Percentiles rank a stretch among this genome's conserved stretches.
Conservation (phyloP, 1,140 invertebrate genomes). For the Dysdera silvatica region DNA sequence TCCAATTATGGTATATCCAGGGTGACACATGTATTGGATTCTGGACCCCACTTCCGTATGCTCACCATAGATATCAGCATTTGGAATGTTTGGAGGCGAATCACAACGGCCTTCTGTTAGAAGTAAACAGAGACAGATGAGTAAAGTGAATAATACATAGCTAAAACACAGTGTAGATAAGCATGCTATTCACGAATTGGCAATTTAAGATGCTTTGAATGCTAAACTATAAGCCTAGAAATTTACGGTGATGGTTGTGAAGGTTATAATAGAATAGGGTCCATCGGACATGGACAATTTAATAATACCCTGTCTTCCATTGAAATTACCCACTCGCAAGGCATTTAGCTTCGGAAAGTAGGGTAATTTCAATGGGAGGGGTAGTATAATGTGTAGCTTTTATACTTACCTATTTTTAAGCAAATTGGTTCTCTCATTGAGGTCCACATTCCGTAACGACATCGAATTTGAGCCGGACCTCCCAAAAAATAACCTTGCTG, state of each 20-base stretch:
- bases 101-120: slow-evolving; percentile 4
- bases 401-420: neutral
- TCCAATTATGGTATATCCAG: neutral
- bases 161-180: neutral
- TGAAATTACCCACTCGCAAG: neutral
- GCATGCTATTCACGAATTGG: neutral
- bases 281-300: neutral
- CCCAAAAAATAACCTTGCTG: neutral
- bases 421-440: neutral
- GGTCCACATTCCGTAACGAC: slow-evolving; percentile 1
- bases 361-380: neutral
- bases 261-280: neutral
- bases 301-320: neutral
- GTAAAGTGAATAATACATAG: neutral
- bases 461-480: neutral
- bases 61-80: neutral
- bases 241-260: neutral
- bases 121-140: neutral
- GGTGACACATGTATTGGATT: neutral
- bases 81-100: neutral
- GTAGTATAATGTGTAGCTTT: neutral
- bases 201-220: neutral
- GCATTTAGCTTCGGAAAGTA: neutral
- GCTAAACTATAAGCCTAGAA: neutral
- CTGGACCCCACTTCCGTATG: neutral